phyloP scores from a whole-genome alignment of 2,113 vertebrate species.

The Hippocampus zosterae region DNA sequence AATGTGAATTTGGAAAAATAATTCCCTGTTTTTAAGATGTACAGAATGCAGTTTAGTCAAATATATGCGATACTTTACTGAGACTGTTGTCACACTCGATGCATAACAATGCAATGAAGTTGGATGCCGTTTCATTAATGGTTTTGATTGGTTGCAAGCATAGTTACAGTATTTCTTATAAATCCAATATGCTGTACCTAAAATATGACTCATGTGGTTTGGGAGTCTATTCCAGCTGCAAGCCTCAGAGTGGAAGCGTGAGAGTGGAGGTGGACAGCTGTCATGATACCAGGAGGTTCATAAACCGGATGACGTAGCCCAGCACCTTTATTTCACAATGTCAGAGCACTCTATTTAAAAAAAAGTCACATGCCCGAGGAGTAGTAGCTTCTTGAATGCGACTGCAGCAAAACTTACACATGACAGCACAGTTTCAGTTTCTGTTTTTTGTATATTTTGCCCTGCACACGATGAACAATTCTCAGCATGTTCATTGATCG shows the following conservation, averaged over 20 bases:
- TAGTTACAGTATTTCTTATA: slow-evolving; percentile 9
- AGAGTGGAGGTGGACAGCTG: slow-evolving; percentile 48
- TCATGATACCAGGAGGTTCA: slow-evolving; percentile 28
- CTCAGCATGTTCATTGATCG: not conserved
- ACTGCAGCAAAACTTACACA: slow-evolving; percentile 6
- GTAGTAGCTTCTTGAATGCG: not conserved
- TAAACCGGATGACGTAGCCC: slow-evolving; percentile 13
- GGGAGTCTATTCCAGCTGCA: slow-evolving; percentile 17
- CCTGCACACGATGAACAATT: not conserved
- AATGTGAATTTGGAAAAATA: not conserved
- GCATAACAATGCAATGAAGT: not conserved
- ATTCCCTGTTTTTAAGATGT: not conserved
- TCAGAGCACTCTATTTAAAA: slow-evolving; percentile 8
- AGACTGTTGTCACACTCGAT: not conserved
- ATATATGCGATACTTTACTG: not conserved
- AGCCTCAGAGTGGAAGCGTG: slow-evolving; percentile 8
- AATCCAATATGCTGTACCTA: not conserved
- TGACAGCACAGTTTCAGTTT: not conserved
- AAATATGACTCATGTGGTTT: slow-evolving; percentile 16
- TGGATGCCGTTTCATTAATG: not conserved
- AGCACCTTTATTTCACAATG: slow-evolving; percentile 35
- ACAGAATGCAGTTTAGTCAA: not conserved
- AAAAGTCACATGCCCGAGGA: not conserved
- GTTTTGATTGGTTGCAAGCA: slow-evolving; percentile 2
- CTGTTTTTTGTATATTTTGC: not conserved